These are phyloP conservation scores for Apodemia hepburni DNA, from an alignment of 2,888 invertebrate species.

Conservation along the genomic window DNA sequence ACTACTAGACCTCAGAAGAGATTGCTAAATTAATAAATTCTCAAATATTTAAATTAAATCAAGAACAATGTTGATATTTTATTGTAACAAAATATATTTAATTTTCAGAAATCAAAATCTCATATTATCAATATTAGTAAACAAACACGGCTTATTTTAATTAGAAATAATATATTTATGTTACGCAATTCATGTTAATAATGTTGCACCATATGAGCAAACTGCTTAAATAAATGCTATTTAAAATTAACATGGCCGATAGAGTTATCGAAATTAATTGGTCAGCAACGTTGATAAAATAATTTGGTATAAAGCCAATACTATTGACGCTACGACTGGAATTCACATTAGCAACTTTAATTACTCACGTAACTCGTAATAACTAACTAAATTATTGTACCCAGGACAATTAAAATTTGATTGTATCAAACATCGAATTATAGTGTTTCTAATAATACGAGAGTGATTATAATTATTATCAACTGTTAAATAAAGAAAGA, in stretches of 20 bases:
- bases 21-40: too few relatives aligned
- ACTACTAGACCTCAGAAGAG: too few relatives aligned
- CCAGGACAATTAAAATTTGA: slow-evolving; percentile 3
- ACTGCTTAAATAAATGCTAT: not conserved
- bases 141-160: not conserved
- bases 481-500: too few relatives aligned
- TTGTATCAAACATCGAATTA: not conserved
- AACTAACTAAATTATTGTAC: not conserved
- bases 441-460: not conserved
- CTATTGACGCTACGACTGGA: slow-evolving; percentile 6
- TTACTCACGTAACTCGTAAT: slow-evolving; percentile 9
- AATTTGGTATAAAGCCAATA: slow-evolving; percentile 14
- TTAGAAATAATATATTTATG: not conserved
- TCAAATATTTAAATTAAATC: too few relatives aligned
- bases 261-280: slow-evolving; percentile 14
- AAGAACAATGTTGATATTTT: too few relatives aligned
- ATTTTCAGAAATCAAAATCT: not conserved
- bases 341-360: slow-evolving; percentile 13
- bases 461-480: not conserved
- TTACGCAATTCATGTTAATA: not conserved
- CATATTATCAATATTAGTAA: not conserved
- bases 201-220: slow-evolving; percentile 1
- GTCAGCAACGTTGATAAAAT: slow-evolving; percentile 11
- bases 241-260: slow-evolving; percentile 8
- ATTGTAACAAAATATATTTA: not conserved